Conservation (phyloP, 2,797 vertebrate species). For the Falco naumanni region DNA sequence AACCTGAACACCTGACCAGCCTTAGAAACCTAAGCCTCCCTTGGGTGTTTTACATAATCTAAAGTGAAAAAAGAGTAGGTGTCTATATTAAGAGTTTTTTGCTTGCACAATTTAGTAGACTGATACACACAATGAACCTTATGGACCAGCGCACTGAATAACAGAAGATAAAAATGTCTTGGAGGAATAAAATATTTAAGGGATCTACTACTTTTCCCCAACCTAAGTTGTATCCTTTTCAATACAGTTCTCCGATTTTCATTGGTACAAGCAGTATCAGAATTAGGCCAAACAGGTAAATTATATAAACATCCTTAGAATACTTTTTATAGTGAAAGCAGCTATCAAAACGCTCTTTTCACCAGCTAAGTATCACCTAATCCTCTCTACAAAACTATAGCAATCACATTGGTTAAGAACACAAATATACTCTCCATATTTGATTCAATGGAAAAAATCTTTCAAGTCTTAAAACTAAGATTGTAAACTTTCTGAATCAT, state of each 20-base stretch:
- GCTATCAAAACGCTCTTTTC: background rate
- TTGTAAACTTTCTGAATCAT: background rate
- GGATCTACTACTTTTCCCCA: background rate
- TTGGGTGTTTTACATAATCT: background rate
- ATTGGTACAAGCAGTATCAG: background rate
- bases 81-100: background rate
- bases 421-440: background rate
- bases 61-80: background rate
- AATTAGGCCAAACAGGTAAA: background rate
- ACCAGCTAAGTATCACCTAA: background rate
- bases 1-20: background rate
- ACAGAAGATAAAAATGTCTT: background rate
- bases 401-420: background rate
- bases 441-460: background rate
- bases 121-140: background rate
- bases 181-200: background rate
- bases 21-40: background rate
- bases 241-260: background rate
- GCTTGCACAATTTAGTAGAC: background rate
- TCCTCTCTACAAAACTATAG: background rate
- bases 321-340: background rate
- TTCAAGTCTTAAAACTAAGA: background rate
- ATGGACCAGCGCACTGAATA: background rate
- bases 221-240: background rate
- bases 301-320: background rate